phyloP scores from a whole-genome alignment of 2,113 vertebrate species.

The Oncorhynchus mykiss region DNA sequence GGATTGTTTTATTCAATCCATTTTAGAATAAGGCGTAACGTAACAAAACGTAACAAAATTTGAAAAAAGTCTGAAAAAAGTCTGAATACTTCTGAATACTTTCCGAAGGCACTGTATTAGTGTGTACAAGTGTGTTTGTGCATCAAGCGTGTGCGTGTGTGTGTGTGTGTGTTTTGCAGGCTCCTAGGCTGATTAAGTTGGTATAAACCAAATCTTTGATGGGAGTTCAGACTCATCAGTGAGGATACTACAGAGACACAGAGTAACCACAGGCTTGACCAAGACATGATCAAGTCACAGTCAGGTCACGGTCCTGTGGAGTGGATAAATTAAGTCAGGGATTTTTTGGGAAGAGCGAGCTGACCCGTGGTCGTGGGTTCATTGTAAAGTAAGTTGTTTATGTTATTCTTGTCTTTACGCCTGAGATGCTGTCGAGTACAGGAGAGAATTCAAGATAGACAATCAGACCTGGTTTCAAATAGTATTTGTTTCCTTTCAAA shows the following conservation, averaged over 20 bases:
- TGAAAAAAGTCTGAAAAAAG: too few species aligned
- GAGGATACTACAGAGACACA: slow-evolving; percentile 71
- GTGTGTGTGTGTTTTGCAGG: slow-evolving; percentile 37
- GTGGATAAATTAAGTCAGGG: slow-evolving; percentile 71
- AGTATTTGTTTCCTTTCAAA: too few species aligned
- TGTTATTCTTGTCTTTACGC: slow-evolving; percentile 59
- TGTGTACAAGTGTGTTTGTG: slow-evolving; percentile 19
- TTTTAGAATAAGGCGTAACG: too few species aligned
- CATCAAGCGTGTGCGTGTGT: not conserved
- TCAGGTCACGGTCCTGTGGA: slow-evolving; percentile 69
- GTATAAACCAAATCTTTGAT: slow-evolving; percentile 59
- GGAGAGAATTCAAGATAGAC: too few species aligned
- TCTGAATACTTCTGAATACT: not conserved
- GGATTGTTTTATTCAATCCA: too few species aligned
- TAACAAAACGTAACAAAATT: too few species aligned
- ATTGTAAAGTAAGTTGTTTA: slow-evolving; percentile 64
- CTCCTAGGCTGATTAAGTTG: slow-evolving; percentile 62
- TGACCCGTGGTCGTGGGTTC: slow-evolving; percentile 72
- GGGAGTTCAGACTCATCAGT: slow-evolving; percentile 69
- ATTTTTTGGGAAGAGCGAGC: slow-evolving; percentile 72
- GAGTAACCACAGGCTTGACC: slow-evolving; percentile 67
- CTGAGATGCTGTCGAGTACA: not conserved
- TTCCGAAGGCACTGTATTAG: not conserved
- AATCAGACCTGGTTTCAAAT: too few species aligned
- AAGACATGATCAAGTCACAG: slow-evolving; percentile 58